Base-by-base conservation (phyloP, 2,888 invertebrate genomes). In the Alloplasta piceator region DNA sequence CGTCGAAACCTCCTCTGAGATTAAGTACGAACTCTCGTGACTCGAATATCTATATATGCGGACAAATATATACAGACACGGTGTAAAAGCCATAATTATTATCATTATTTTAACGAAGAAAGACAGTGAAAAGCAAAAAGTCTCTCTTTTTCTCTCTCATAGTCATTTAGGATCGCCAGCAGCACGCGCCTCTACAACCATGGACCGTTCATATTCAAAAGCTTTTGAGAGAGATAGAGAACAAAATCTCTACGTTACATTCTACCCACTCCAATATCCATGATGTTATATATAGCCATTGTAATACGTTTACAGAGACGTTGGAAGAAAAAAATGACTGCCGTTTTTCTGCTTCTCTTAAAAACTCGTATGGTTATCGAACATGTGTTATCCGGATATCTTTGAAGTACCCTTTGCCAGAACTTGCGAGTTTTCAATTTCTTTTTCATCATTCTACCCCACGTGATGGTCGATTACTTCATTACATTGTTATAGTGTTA, bases 1-100 rank as follows among this genome's bases (percentile, higher is more conserved):
- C 86, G 84, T 76, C 82, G 80, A 88, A 85, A 91, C 92, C 92
- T 92, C 92, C 92, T 92, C 92, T 91, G 91, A 92, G 92, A 90
- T 91, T 89, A 88, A 86, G 84, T 83, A 87, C 88, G 88, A 85
- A 80, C 83, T 80, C 78, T 80, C 78, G 72, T 77, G 82, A 78
- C 74, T 60, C 48, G 67, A 58, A 52, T 50, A 52, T 63, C 63
- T 63, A 41, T 41, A 48, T 72, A 55, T 52, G 38, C 43, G 10
- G 14, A 12, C 36, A 10, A 7, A 38, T 64, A 38, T 36, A 39
- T 56, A 56, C 12, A 16, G 0, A 36, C 9, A 64, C 64, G 58
- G 16, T 50, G 74, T 39, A 60, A 79, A 83, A 87, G 84, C 83
- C 86, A 84, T 85, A 85, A 77, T 84, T 83, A 84, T 84, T 85